Evolutionary conservation across 2,113 vertebrate genomes (phyloP).

Genomic region (Myiozetetes cayanensis): DNA sequence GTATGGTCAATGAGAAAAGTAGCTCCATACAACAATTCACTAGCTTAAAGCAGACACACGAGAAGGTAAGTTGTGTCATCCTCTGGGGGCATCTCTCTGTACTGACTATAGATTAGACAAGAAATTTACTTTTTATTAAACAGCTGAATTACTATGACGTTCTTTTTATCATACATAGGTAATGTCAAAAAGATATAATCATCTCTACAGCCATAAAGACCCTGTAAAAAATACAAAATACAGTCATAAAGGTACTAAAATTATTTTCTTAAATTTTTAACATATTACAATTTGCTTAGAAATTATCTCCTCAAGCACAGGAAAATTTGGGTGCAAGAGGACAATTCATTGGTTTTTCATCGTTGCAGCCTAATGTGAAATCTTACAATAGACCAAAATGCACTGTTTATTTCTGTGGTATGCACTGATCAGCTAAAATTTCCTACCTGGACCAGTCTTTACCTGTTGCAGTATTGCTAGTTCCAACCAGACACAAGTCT

Average conservation of each 20-base stretch:
- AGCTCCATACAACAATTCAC: background rate
- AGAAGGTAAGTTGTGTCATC: background rate
- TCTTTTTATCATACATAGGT: background rate
- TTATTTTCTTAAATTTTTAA: background rate
- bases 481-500: background rate
- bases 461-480: background rate
- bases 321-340: background rate
- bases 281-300: background rate
- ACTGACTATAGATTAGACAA: background rate
- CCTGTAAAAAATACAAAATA: background rate
- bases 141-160: background rate
- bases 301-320: background rate
- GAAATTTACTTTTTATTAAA: background rate
- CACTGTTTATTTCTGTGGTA: background rate
- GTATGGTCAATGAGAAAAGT: background rate
- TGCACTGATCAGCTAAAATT: background rate
- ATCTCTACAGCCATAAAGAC: background rate
- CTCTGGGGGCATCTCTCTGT: background rate
- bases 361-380: background rate
- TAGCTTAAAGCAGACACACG: background rate
- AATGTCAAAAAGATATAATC: background rate
- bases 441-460: background rate
- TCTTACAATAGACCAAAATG: background rate
- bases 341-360: background rate
- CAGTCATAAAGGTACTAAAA: background rate